phyloP scores from a whole-genome alignment of 1,140 invertebrate species.

The Drosophila jambulina region DNA sequence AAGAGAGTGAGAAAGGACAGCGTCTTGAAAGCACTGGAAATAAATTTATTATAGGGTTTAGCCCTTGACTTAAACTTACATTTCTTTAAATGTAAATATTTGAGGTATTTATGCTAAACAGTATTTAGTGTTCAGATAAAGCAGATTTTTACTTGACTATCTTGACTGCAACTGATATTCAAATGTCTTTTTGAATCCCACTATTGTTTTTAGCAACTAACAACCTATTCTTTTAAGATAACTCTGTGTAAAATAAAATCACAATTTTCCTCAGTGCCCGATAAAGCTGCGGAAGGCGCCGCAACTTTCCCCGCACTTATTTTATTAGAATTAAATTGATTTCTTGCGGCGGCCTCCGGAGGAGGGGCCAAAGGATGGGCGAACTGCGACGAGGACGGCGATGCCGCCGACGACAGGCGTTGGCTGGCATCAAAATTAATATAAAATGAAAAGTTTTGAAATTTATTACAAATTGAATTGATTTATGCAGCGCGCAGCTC shows the following conservation, averaged over 20 bases:
- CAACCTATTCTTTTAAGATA: no score
- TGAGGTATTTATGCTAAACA: no score
- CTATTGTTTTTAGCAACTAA: no score
- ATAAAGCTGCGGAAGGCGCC: constrained; percentile 55
- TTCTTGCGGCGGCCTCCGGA: constrained; percentile 49
- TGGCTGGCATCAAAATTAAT: constrained; percentile 80
- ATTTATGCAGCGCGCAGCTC: constrained; percentile 66
- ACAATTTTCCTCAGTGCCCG: constrained; percentile 7
- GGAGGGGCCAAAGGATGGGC: constrained; percentile 5
- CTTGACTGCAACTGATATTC: no score
- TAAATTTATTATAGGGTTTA: no score
- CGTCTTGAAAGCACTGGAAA: constrained; percentile 25
- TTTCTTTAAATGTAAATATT: neutral
- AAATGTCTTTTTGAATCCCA: no score
- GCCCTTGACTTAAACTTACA: no score
- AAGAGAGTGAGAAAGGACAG: neutral
- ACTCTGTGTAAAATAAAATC: neutral
- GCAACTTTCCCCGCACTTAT: constrained; percentile 74
- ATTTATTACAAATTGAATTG: constrained; percentile 84
- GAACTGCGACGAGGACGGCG: constrained; percentile 33
- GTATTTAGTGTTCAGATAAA: no score
- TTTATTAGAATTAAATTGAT: constrained; percentile 84
- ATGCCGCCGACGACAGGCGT: constrained; percentile 45
- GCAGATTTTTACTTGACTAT: no score
- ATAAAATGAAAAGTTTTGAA: constrained; percentile 84